Conservation (phyloP, 2,797 vertebrate species). For the Gambelia wislizenii region DNA sequence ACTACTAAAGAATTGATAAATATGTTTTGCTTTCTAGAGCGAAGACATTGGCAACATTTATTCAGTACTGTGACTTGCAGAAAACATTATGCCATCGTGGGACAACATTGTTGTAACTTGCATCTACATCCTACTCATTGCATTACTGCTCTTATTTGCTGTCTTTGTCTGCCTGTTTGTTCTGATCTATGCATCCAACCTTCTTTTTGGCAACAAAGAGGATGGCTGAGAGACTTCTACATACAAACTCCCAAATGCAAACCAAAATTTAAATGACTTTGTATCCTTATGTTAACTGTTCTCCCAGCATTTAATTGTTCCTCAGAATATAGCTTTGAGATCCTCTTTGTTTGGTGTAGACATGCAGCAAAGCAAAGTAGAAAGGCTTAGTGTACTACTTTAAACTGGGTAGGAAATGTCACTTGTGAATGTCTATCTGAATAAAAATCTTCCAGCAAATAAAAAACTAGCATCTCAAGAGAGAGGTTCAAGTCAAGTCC, state of each 20-base stretch:
- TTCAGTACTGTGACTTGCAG: not conserved
- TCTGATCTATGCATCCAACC: constrained; percentile 15
- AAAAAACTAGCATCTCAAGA: not conserved
- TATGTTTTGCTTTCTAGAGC: not conserved
- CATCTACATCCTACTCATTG: not conserved
- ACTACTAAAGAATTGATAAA: not conserved
- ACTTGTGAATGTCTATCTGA: not conserved
- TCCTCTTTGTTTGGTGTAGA: not conserved
- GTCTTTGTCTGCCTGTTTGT: not conserved
- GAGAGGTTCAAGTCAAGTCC: not conserved
- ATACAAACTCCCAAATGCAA: not conserved
- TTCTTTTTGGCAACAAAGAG: not conserved
- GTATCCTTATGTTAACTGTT: not conserved
- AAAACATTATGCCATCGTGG: not conserved
- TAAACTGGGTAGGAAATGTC: not conserved
- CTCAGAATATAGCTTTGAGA: not conserved
- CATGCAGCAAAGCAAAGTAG: not conserved
- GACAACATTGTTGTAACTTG: not conserved
- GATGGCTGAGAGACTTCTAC: not conserved
- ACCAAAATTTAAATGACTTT: constrained; percentile 1
- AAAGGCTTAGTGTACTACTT: not conserved
- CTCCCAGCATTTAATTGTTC: not conserved
- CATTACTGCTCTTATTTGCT: not conserved
- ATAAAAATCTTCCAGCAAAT: not conserved
- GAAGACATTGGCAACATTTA: not conserved